A percentile compares a stretch with the other conserved stretches of the same genome.
Evolutionary conservation across 2,888 invertebrate genomes (phyloP).

Genomic region (Apodemia zela): DNA sequence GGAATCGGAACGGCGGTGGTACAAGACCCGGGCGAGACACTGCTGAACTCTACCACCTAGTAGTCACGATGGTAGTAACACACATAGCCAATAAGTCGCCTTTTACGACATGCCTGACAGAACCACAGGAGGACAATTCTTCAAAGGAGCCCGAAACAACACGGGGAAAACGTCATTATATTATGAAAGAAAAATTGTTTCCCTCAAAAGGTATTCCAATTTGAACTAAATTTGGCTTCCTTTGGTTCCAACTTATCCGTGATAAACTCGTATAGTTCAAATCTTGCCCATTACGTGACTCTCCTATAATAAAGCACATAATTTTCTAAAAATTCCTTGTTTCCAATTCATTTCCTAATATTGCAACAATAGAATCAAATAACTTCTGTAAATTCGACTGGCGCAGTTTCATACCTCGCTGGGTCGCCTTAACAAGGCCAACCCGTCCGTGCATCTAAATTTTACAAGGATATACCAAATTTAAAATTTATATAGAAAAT

Average conservation of each 20-base stretch:
- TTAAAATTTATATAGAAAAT: constrained; percentile 11
- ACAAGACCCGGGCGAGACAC: no score
- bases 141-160: no score
- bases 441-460: constrained; percentile 18
- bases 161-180: no score
- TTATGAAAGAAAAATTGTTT: no score
- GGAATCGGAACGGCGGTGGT: no score
- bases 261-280: neutral
- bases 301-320: neutral
- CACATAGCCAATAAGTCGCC: no score
- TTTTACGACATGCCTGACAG: no score
- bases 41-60: no score
- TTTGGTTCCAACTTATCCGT: neutral
- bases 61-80: no score
- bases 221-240: no score
- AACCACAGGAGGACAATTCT: no score
- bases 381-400: constrained; percentile 16
- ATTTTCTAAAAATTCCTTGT: constrained; percentile 1
- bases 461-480: constrained; percentile 16
- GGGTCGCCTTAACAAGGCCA: constrained; percentile 10
- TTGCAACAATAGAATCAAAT: constrained; percentile 12
- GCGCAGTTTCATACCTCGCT: constrained; percentile 20
- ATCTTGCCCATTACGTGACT: neutral
- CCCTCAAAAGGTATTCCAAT: no score
- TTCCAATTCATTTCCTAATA: constrained; percentile 12